Evolutionary conservation across 1,140 invertebrate genomes (phyloP).

Genomic region (Hylaeus volcanicus): DNA sequence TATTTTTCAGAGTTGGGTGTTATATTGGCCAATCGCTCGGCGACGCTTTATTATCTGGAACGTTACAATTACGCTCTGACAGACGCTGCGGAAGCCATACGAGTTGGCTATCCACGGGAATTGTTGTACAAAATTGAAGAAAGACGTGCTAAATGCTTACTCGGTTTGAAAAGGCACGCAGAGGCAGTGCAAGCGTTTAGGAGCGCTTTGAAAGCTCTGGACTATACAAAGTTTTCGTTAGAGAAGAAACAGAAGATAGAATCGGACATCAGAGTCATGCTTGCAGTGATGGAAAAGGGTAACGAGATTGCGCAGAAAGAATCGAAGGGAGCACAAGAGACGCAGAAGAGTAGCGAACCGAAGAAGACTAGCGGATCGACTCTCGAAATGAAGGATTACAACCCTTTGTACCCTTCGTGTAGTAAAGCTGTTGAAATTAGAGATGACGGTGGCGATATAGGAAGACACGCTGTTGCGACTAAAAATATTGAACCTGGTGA

Average conservation of each 20-base stretch:
- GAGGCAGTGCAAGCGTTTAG: slow-evolving; percentile 86
- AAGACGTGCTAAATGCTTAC: slow-evolving; percentile 87
- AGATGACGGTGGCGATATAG: slow-evolving; percentile 77
- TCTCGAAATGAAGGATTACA: slow-evolving; percentile 74
- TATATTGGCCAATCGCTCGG: slow-evolving; percentile 92
- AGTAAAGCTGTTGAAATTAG: slow-evolving; percentile 82
- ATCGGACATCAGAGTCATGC: slow-evolving; percentile 86
- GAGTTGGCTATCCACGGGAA: slow-evolving; percentile 87
- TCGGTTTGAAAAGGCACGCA: slow-evolving; percentile 86
- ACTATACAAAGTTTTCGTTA: slow-evolving; percentile 83
- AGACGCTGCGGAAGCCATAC: slow-evolving; percentile 87
- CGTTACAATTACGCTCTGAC: slow-evolving; percentile 84
- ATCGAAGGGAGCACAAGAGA: slow-evolving; percentile 60
- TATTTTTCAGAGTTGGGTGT: slow-evolving; percentile 84
- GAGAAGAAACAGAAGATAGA: slow-evolving; percentile 85
- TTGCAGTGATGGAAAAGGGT: slow-evolving; percentile 85
- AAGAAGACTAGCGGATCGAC: slow-evolving; percentile 42
- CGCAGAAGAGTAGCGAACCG: slow-evolving; percentile 60
- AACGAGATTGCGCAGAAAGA: slow-evolving; percentile 74
- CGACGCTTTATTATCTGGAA: slow-evolving; percentile 90
- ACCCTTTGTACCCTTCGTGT: slow-evolving; percentile 81
- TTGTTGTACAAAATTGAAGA: slow-evolving; percentile 89
- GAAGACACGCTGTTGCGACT: slow-evolving; percentile 84
- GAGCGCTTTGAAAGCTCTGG: slow-evolving; percentile 83
- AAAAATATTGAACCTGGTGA: slow-evolving; percentile 85